Conservation (phyloP, 2,113 vertebrate genomes). For the Morone chrysops region DNA sequence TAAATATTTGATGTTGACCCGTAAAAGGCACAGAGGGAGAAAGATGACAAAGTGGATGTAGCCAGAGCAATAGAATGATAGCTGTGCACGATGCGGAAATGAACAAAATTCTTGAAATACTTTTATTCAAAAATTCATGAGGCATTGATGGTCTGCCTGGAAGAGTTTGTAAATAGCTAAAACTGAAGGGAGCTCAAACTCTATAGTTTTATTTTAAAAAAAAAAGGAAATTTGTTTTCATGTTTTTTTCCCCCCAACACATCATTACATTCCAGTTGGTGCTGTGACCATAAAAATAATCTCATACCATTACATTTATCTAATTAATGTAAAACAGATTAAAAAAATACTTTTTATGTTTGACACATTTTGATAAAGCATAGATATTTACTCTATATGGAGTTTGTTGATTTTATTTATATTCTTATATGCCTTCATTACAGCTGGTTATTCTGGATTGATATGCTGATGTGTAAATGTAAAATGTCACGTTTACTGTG, state of each 20-base stretch:
- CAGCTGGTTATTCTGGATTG: slow-evolving; percentile 69
- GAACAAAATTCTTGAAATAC: slow-evolving; percentile 74
- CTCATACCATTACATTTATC: slow-evolving; percentile 62
- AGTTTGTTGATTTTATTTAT: slow-evolving; percentile 68
- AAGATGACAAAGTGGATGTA: slow-evolving; percentile 77
- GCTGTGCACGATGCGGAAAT: slow-evolving; percentile 65
- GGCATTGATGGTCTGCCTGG: slow-evolving; percentile 68
- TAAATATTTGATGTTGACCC: slow-evolving; percentile 85
- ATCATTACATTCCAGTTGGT: slow-evolving; percentile 71
- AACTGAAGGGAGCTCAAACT: slow-evolving; percentile 60
- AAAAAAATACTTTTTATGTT: slow-evolving; percentile 48
- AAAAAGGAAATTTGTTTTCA: slow-evolving; percentile 42
- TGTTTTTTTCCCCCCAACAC: slow-evolving; percentile 31
- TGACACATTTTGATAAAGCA: slow-evolving; percentile 74
- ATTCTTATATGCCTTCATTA: slow-evolving; percentile 69
- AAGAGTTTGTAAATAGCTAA: slow-evolving; percentile 79
- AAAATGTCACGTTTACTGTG: slow-evolving; percentile 78
- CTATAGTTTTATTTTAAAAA: slow-evolving; percentile 62
- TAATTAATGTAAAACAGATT: slow-evolving; percentile 18
- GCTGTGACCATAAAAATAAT: slow-evolving; percentile 69
- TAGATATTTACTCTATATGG: slow-evolving; percentile 65
- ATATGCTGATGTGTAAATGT: slow-evolving; percentile 80
- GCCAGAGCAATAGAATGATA: slow-evolving; percentile 72
- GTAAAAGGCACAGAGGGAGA: slow-evolving; percentile 68
- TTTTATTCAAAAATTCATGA: slow-evolving; percentile 75